These are phyloP conservation scores for Globicephala melas DNA, from an alignment of 2,113 vertebrate genomes.

Conservation along the genomic window DNA sequence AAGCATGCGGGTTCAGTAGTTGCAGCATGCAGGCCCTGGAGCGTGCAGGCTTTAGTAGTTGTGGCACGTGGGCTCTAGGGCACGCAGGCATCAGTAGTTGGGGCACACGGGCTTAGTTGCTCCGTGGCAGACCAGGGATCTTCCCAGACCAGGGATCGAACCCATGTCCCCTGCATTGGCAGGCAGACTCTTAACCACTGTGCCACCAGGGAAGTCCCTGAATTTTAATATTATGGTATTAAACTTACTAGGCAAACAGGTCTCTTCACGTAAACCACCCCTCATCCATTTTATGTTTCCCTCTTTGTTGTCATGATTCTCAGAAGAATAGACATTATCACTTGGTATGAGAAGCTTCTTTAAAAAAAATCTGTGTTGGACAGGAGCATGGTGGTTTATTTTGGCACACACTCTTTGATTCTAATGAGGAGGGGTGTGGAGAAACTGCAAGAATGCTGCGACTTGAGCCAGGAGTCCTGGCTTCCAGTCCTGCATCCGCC, in stretches of 20 bases:
- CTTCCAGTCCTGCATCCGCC: neutral
- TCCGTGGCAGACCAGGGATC: too few species aligned
- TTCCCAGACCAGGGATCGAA: too few species aligned
- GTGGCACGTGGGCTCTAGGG: too few species aligned
- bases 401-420: neutral
- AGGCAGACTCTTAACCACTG: too few species aligned
- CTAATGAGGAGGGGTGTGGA: neutral
- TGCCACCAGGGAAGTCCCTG: too few species aligned
- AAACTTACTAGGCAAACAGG: neutral
- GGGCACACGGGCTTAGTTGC: too few species aligned
- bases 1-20: too few species aligned
- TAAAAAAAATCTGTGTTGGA: neutral
- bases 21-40: too few species aligned
- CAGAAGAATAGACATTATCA: neutral
- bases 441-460: neutral
- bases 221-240: constrained; percentile 38
- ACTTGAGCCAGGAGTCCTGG: neutral
- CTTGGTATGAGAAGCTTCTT: neutral
- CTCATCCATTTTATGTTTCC: neutral
- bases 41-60: too few species aligned
- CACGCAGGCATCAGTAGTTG: too few species aligned
- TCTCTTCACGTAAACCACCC: neutral
- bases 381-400: neutral
- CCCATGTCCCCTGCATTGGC: too few species aligned
- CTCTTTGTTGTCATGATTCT: neutral